Percentiles rank a stretch among this genome's conserved stretches.
Evolutionary conservation across 2,888 invertebrate genomes (phyloP).

Genomic region (Aphidoletes aphidimyza): DNA sequence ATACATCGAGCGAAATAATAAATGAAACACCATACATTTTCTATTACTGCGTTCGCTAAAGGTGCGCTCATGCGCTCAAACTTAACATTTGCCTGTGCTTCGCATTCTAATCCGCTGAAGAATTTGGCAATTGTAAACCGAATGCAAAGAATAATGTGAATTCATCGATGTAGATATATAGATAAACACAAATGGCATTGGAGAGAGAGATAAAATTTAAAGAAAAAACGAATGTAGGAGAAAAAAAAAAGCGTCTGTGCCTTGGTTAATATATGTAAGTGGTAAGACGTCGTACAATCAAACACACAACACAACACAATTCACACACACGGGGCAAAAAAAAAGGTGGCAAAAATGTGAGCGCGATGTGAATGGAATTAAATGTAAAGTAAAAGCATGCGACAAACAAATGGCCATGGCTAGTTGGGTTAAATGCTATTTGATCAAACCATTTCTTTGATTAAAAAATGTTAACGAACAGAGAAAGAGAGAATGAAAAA

Average conservation of each 20-base stretch:
- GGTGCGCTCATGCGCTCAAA: not conserved
- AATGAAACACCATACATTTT: not conserved
- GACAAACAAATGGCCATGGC: not conserved
- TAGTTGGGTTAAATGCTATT: not conserved
- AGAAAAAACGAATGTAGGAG: too few relatives aligned
- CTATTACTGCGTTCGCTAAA: too few relatives aligned
- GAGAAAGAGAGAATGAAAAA: not conserved
- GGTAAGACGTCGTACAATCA: too few relatives aligned
- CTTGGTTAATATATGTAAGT: too few relatives aligned
- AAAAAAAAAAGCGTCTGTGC: not conserved
- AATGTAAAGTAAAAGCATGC: not conserved
- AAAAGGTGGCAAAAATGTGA: too few relatives aligned
- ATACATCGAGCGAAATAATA: not conserved
- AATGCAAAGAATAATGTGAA: not conserved
- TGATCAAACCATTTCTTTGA: not conserved
- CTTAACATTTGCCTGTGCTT: not conserved
- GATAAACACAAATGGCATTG: too few relatives aligned
- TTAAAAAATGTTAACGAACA: not conserved
- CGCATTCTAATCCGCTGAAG: not conserved
- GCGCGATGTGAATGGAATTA: not conserved
- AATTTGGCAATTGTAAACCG: constrained; percentile 30
- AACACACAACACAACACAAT: too few relatives aligned
- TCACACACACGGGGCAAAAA: too few relatives aligned
- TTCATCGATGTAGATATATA: too few relatives aligned
- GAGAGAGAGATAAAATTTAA: too few relatives aligned